Evolutionary conservation across 2,888 invertebrate genomes (phyloP), one percentile per base, ranked within the genome.

Genomic region (Cistogaster globosa): DNA sequence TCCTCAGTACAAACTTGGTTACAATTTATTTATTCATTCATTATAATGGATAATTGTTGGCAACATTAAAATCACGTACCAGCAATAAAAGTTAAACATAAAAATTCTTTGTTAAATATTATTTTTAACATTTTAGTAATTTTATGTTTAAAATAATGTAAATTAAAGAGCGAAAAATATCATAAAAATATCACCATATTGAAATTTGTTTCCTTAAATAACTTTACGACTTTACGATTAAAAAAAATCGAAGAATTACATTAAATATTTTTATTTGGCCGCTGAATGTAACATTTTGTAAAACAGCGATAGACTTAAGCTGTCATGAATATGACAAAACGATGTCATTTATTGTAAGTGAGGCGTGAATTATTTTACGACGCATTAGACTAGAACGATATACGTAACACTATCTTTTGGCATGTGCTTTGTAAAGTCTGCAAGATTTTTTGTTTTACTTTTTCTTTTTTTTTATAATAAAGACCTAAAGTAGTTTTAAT

Each of bases 81-180:
- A 48, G 60, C 65, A 63, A 79, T 85, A 85, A 85, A 82, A 55
- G 69, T 78, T 72, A 68, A 76, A 83, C 71, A 83, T 60, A 77
- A 58, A 83, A 77, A 77, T 60, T 83, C 71, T 83, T 83, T 83
- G 82, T 83, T 67, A 42, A 77, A 83, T 58, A 32, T 18, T 26
- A 58, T 51, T 60, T 71, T 53, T 32, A 71, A 71, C 71, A 67
- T 65, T 53, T 53, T 48, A 48, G 14, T 16, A 69, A 62, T 63
- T 69, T 76, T 71, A 71, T 82, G 68, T 22, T 77, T 63, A 60
- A 20, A 74, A 74, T 48, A 38, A 77, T 68, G 58, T 60, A 53
- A 69, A 69, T 71, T 78, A n/a, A 78, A 18, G 4, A 18, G 14
- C 11, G 32, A 57, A 75, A 26, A 78, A 53, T 53, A 20, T 11